These are phyloP conservation scores for Chalcosyrphus nemorum DNA, from an alignment of 2,888 invertebrate species.

Conservation along the genomic window DNA sequence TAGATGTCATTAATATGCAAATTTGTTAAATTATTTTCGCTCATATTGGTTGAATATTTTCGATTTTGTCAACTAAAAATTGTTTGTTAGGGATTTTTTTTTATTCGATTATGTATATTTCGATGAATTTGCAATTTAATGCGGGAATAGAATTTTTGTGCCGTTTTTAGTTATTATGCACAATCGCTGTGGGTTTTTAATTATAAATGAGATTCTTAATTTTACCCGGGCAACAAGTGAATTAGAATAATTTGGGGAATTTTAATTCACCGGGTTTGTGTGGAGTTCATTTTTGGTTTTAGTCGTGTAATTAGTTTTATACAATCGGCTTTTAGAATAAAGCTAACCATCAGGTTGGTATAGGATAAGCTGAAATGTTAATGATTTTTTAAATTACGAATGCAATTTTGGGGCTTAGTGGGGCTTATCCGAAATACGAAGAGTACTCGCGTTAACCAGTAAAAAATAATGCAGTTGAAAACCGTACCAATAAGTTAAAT, in stretches of 20 bases:
- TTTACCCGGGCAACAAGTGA: constrained; percentile 55
- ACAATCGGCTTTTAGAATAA: background rate
- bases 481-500: too few species aligned
- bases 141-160: background rate
- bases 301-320: constrained; percentile 10
- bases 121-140: constrained; percentile 49
- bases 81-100: background rate
- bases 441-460: too few species aligned
- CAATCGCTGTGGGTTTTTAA: constrained; percentile 37
- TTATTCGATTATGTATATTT: constrained; percentile 50
- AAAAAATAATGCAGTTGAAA: too few species aligned
- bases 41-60: constrained; percentile 10
- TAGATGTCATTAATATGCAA: constrained; percentile 61
- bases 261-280: background rate
- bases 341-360: background rate
- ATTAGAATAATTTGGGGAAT: constrained; percentile 51
- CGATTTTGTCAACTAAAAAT: constrained; percentile 23
- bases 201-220: constrained; percentile 37
- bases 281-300: background rate
- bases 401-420: too few species aligned
- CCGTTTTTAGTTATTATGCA: background rate
- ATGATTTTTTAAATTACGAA: too few species aligned
- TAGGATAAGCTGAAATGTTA: background rate
- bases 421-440: too few species aligned
- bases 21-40: constrained; percentile 38